A percentile compares a stretch with the other conserved stretches of the same genome.
phyloP scores from a whole-genome alignment of 1,140 invertebrate genomes.

The Pseudoatta argentina region DNA sequence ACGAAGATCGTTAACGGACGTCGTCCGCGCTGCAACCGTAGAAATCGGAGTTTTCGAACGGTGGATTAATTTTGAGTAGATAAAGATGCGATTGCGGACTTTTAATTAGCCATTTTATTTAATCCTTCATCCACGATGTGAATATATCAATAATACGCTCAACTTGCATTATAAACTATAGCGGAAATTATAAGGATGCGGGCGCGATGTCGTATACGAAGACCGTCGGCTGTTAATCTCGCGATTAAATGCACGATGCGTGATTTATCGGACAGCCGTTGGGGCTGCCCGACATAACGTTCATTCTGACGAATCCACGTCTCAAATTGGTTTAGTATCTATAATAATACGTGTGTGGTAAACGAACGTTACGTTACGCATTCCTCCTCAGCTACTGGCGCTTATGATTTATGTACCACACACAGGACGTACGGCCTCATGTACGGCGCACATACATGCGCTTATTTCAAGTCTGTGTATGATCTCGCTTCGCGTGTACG shows the following conservation, averaged over 20 bases:
- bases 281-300: constrained; percentile 40
- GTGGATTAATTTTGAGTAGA: constrained; percentile 1
- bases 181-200: constrained; percentile 17
- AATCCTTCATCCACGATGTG: neutral
- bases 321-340: constrained; percentile 69
- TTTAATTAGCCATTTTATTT: constrained; percentile 3
- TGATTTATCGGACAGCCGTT: constrained; percentile 49
- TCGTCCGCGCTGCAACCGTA: neutral
- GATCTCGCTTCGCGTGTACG: constrained; percentile 54
- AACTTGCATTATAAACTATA: neutral
- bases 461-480: neutral
- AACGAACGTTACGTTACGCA: constrained; percentile 75
- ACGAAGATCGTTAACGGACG: constrained; percentile 50
- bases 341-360: constrained; percentile 36
- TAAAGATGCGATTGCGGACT: neutral
- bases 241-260: constrained; percentile 34
- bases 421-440: constrained; percentile 57
- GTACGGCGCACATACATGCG: constrained; percentile 14
- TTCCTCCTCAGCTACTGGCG: constrained; percentile 78
- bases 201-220: neutral
- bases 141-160: neutral
- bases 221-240: constrained; percentile 4
- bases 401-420: constrained; percentile 81
- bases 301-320: constrained; percentile 45
- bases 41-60: neutral